These are phyloP conservation scores for Linurgus olivaceus DNA, from an alignment of 2,797 vertebrate species.

Conservation along the genomic window DNA sequence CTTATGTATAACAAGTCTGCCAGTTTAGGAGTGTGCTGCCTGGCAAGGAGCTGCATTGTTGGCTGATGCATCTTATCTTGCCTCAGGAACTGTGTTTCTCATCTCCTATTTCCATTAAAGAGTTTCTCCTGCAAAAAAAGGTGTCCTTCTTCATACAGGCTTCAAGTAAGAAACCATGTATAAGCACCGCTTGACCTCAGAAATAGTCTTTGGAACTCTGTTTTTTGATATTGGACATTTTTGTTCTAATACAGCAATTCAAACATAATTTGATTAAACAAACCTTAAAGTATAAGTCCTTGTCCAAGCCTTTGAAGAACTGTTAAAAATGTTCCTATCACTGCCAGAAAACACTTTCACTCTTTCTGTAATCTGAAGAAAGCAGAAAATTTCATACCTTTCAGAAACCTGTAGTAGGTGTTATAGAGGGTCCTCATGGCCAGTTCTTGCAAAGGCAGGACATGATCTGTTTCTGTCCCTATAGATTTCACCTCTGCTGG, in stretches of 20 bases:
- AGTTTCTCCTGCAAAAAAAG: conserved; percentile 23
- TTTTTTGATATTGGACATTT: neutral
- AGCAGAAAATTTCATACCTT: conserved; percentile 72
- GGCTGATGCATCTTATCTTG: conserved; percentile 48
- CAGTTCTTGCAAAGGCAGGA: conserved; percentile 92
- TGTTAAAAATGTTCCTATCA: neutral
- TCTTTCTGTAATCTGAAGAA: neutral
- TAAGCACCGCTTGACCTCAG: neutral
- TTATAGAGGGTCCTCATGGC: conserved; percentile 87
- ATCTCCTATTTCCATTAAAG: conserved; percentile 35
- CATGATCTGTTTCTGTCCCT: conserved; percentile 82
- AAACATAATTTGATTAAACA: neutral
- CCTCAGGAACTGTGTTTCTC: conserved; percentile 47
- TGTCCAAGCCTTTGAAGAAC: neutral
- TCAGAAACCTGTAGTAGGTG: conserved; percentile 71
- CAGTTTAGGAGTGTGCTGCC: conserved; percentile 30
- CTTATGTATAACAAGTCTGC: conserved; percentile 41
- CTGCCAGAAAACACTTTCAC: neutral
- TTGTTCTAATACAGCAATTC: neutral
- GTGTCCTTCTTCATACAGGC: neutral
- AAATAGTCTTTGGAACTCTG: neutral
- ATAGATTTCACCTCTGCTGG: conserved; percentile 91
- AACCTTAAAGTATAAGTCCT: neutral
- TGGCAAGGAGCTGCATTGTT: conserved; percentile 51
- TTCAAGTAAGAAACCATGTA: neutral